These are phyloP conservation scores for Atrichornis clamosus DNA, from an alignment of 2,113 vertebrate genomes.

Conservation along the genomic window DNA sequence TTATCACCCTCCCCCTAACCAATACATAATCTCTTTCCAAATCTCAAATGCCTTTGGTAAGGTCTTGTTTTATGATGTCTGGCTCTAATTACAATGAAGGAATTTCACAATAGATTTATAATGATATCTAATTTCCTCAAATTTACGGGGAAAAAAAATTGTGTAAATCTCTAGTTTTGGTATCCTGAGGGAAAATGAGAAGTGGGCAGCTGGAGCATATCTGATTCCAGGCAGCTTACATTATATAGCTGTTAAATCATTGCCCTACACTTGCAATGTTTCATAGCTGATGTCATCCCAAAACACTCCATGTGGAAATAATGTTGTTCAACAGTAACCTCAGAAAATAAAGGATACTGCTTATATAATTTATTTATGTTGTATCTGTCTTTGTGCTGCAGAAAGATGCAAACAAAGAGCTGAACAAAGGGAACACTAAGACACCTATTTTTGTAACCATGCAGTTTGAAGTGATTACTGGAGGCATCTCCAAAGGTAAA, in stretches of 20 bases:
- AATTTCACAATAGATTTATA: neutral
- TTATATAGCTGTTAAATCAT: neutral
- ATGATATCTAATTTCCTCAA: neutral
- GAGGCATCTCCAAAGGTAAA: neutral
- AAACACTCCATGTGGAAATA: neutral
- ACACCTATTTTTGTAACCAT: neutral
- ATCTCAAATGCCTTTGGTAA: neutral
- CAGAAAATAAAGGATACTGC: neutral
- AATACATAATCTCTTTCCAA: neutral
- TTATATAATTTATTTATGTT: neutral
- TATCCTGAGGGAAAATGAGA: neutral
- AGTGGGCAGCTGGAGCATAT: neutral
- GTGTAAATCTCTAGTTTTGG: neutral
- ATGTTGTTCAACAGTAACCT: neutral
- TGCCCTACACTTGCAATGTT: neutral
- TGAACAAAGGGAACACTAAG: neutral
- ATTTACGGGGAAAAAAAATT: neutral
- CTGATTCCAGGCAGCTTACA: neutral
- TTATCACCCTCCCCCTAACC: accelerated
- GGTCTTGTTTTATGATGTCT: neutral
- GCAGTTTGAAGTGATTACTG: neutral
- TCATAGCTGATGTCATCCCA: neutral
- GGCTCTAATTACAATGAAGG: neutral
- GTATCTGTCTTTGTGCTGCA: neutral
- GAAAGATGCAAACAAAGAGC: neutral